phyloP scores from a whole-genome alignment of 2,797 vertebrate genomes.

The Anomalospiza imberbis region DNA sequence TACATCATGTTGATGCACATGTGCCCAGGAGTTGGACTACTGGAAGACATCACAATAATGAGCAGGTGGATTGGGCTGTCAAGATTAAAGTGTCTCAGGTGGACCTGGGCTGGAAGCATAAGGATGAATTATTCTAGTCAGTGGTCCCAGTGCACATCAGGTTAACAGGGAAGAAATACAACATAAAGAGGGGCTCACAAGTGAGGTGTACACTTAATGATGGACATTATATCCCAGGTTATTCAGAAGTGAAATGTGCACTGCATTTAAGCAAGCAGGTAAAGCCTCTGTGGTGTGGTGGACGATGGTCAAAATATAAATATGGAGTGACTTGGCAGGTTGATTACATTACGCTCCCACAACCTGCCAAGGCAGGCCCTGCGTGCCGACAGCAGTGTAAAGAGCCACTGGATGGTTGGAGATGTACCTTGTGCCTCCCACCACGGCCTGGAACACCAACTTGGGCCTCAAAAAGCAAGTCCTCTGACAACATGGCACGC shows the following conservation, averaged over 20 bases:
- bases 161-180: not conserved
- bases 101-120: not conserved
- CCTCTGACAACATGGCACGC: not conserved
- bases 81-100: not conserved
- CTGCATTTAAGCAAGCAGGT: not conserved
- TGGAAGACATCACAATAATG: not conserved
- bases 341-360: rapidly evolving
- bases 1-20: not conserved
- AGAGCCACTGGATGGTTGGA: too few relatives aligned
- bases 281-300: not conserved
- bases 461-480: not conserved
- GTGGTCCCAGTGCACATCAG: not conserved
- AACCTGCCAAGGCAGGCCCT: rapidly evolving
- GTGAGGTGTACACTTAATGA: not conserved
- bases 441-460: not conserved
- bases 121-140: not conserved
- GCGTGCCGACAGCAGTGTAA: not conserved
- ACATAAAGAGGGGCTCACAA: not conserved
- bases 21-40: rapidly evolving
- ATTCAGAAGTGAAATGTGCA: not conserved
- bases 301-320: rapidly evolving
- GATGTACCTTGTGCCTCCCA: not conserved
- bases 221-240: not conserved
- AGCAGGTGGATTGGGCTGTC: not conserved
- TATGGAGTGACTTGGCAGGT: not conserved